These are phyloP conservation scores for Myripristis jacobus DNA, from an alignment of 2,797 vertebrate genomes.

Conservation along the genomic window DNA sequence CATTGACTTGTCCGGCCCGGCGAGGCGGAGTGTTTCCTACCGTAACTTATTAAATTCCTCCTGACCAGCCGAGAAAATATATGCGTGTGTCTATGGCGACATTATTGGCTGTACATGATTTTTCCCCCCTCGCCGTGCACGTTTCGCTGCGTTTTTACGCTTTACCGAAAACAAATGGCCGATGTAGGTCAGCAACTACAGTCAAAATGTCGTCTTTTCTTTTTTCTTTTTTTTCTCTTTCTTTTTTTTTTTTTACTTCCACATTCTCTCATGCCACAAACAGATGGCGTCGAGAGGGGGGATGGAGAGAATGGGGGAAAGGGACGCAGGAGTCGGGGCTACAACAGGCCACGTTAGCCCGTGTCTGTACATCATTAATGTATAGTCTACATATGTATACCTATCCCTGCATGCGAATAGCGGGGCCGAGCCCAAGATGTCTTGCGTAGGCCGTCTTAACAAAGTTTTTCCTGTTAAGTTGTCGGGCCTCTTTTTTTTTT, in stretches of 20 bases:
- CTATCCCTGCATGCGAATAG: constrained; percentile 23
- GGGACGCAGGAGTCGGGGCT: constrained; percentile 76
- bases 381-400: constrained; percentile 11
- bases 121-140: not conserved
- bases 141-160: constrained; percentile 24
- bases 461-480: constrained; percentile 74
- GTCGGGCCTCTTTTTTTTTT: constrained; percentile 50
- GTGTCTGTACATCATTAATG: constrained; percentile 61
- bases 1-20: constrained; percentile 75
- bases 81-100: constrained; percentile 6
- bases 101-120: not conserved
- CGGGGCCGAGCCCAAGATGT: constrained; percentile 39
- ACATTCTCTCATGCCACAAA: constrained; percentile 82
- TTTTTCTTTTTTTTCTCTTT: too few relatives aligned
- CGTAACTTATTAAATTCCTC: constrained; percentile 80
- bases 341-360: constrained; percentile 77
- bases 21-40: constrained; percentile 73
- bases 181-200: constrained; percentile 78
- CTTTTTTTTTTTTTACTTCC: constrained; percentile 79
- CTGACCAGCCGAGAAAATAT: constrained; percentile 54
- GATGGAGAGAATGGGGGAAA: constrained; percentile 74
- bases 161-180: constrained; percentile 47
- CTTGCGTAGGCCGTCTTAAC: constrained; percentile 55
- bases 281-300: constrained; percentile 80
- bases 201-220: constrained; percentile 83